Base-by-base conservation (phyloP, 2,888 invertebrate genomes). In the Spodoptera littoralis region DNA sequence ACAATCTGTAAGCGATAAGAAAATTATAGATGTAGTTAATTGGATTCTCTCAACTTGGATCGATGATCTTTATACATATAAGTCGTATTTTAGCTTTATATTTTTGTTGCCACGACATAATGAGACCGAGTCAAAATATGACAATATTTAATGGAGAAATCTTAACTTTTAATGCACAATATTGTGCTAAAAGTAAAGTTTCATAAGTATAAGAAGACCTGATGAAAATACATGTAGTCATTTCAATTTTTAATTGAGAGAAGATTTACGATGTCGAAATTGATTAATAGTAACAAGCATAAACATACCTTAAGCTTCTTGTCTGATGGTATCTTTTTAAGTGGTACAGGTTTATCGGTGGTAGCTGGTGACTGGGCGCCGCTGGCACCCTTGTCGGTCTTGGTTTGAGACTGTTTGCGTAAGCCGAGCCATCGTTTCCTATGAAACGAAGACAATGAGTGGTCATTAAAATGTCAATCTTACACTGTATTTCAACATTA, bases 381-480 rank as follows among this genome's bases (percentile, higher is more conserved):
- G 85, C 93, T 95, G 36, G 95, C 87, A 8, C 95, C 89, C 85
- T 98, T 98, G 85, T 98, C 97, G 13, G 57, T 65, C 92, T 98
- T 98, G 80, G 97, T 97, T 90, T 98, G 98, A 79, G 98, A 98
- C 57, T 87, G 95, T 91, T 99, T 99, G 78, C 98, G 96, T 66
- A 98, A 96, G 96, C 88, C 98, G 70, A 98, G 97, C 88, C 99
- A 95, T 97, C 98, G 98, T 96, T 98, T 98, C 91, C 97, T 97
- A 91, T 73, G 94, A 95, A 74, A 3, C 8, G 18, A 24, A 43
- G 6, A 54, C 45, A 36, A 2, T 9, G 5, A 36, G 6, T 36
- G 36, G 36, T 36, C 9, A 8, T 18, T 2, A 5, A 4, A n/a
- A 12, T 3, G 11, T 27, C 11, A 2, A 60, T 18, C 18, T 18